Evolutionary conservation across 2,797 vertebrate species (phyloP).

Genomic region (Muscicapa comitata): DNA sequence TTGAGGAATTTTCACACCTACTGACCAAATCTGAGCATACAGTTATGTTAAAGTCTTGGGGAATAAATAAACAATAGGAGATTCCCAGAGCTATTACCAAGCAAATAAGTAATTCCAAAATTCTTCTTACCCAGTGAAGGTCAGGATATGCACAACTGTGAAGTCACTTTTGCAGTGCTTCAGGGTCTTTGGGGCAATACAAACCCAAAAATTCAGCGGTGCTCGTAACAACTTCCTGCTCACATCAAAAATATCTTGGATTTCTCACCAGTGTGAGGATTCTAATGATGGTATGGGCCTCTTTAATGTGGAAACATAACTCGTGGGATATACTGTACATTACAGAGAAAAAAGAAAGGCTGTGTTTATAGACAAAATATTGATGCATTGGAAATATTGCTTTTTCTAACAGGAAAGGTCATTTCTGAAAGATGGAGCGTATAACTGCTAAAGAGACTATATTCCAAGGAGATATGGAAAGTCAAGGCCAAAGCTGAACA

Average conservation of each 20-base stretch:
- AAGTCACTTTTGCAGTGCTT: not conserved
- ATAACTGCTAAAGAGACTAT: not conserved
- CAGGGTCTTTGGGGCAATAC: not conserved
- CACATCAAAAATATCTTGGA: not conserved
- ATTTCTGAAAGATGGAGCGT: not conserved
- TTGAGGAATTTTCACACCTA: slow-evolving; percentile 47
- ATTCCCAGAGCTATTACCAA: slow-evolving; percentile 21
- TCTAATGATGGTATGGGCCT: not conserved
- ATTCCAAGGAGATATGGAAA: not conserved
- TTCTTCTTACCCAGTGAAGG: not conserved
- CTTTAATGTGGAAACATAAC: not conserved
- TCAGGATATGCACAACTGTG: not conserved
- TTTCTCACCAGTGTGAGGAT: not conserved
- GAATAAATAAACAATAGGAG: slow-evolving; percentile 56
- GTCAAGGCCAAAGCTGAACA: not conserved
- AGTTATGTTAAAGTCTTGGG: not conserved
- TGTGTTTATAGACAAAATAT: not conserved
- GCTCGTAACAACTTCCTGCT: not conserved
- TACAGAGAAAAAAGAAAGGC: not conserved
- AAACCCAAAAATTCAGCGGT: not conserved
- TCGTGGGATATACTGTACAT: not conserved
- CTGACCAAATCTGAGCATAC: not conserved
- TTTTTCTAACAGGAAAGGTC: not conserved
- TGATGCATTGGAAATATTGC: not conserved
- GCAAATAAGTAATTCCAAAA: slow-evolving; percentile 35